Percentiles rank a stretch among this genome's conserved stretches.
phyloP scores from a whole-genome alignment of 1,140 invertebrate genomes.

The Aethina tumida region DNA sequence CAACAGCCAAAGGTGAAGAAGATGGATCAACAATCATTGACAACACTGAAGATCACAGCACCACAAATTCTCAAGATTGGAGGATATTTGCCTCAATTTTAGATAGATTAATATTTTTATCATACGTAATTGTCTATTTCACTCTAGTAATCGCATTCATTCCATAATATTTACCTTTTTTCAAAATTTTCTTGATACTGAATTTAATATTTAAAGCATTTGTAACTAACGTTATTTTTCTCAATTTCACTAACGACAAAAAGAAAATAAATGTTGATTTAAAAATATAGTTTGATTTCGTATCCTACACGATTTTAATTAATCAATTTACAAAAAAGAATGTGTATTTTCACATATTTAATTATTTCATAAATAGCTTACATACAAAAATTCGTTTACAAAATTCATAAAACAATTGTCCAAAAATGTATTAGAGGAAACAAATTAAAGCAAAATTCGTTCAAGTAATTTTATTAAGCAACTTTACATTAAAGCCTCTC shows the following conservation, averaged over 20 bases:
- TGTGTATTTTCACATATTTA: too few relatives aligned
- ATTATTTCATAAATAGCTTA: too few relatives aligned
- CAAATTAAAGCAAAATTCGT: constrained; percentile 16
- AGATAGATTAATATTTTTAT: constrained; percentile 23
- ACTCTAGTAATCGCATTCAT: constrained; percentile 20
- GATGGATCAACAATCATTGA: constrained; percentile 24
- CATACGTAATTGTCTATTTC: constrained; percentile 22
- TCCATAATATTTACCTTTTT: too few relatives aligned
- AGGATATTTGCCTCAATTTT: constrained; percentile 22
- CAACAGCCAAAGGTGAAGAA: constrained; percentile 22
- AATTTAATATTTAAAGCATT: too few relatives aligned
- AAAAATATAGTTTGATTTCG: too few relatives aligned
- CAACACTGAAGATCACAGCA: constrained; percentile 2
- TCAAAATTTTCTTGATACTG: too few relatives aligned
- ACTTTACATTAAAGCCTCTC: constrained; percentile 34
- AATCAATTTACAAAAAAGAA: too few relatives aligned
- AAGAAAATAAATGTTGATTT: too few relatives aligned
- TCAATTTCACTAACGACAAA: too few relatives aligned
- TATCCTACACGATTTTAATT: too few relatives aligned
- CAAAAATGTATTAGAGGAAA: constrained; percentile 11
- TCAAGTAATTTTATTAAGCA: constrained; percentile 33
- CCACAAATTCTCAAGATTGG: constrained; percentile 18
- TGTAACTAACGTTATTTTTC: too few relatives aligned
- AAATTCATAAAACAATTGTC: constrained; percentile 14
- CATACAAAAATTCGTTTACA: too few relatives aligned